Percentiles rank a stretch among this genome's conserved stretches.
These are phyloP conservation scores for Neogobius melanostomus DNA, from an alignment of 2,113 vertebrate species.

Conservation along the genomic window DNA sequence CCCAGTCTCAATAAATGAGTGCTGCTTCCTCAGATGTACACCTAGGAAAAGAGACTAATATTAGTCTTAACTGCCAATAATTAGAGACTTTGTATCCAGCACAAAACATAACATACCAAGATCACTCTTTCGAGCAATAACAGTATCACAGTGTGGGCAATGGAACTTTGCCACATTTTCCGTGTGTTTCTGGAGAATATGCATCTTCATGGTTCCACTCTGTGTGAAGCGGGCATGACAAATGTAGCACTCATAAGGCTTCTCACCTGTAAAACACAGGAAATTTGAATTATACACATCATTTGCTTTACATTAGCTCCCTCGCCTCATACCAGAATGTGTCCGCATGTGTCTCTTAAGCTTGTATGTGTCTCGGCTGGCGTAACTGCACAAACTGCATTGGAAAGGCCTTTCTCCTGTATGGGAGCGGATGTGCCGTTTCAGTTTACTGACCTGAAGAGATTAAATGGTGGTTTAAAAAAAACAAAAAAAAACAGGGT, in stretches of 20 bases:
- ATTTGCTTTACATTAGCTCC: background rate
- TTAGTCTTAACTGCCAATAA: background rate
- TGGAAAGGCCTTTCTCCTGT: slow-evolving; percentile 98
- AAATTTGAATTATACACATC: background rate
- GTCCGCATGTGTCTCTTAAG: slow-evolving; percentile 99
- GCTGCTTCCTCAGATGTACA: slow-evolving; percentile 96
- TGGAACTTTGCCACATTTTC: slow-evolving; percentile 99
- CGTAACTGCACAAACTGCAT: slow-evolving; percentile 98
- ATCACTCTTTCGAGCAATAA: slow-evolving; percentile 98
- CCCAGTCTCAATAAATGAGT: slow-evolving; percentile 96
- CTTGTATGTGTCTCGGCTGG: slow-evolving; percentile 99
- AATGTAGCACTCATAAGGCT: slow-evolving; percentile 99
- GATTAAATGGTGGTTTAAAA: background rate
- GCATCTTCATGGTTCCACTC: slow-evolving; percentile 99
- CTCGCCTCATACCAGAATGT: slow-evolving; percentile 84
- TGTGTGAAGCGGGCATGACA: slow-evolving; percentile 99
- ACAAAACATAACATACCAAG: slow-evolving; percentile 77
- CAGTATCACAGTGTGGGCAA: slow-evolving; percentile 98
- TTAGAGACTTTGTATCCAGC: too few species aligned
- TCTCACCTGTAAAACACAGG: slow-evolving; percentile 83
- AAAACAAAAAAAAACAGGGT: background rate
- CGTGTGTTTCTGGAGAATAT: slow-evolving; percentile 99
- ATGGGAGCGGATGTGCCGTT: slow-evolving; percentile 97
- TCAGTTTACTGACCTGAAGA: slow-evolving; percentile 94
- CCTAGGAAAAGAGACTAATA: slow-evolving; percentile 67